Base-by-base conservation (phyloP, 2,113 vertebrate genomes). In the Pycnonotus jocosus region DNA sequence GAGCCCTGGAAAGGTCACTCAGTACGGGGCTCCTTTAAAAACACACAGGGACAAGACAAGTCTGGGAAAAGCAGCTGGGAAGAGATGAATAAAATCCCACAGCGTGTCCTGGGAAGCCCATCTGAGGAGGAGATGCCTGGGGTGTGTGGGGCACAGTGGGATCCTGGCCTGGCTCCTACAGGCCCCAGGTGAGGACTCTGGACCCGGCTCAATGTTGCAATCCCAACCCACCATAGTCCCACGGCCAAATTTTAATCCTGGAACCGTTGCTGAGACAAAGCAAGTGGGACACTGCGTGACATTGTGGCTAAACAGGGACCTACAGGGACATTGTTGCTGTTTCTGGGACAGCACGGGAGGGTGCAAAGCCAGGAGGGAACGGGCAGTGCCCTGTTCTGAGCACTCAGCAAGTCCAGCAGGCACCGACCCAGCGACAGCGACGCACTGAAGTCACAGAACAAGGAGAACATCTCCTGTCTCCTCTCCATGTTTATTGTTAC, bases 1-100 rank as follows among this genome's bases (percentile, higher is more conserved):
- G 23, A 33, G 91, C 22, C 38, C 57, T 83, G 64, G 24, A 97
- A 96, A 97, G 96, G 95, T 97, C 96, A 96, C 91, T 79, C 70
- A 8, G 53, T 47, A 37, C 0, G 21, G 74, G 71, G 40, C 23
- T 66, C 47, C 54, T 91, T 92, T 85, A 94, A 81, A 95, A 81
- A 48, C 45, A 66, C 42, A 21, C 40, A 7, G 44, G 27, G 51
- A 84, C 14, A 9, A 72, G 70, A 48, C 33, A 6, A 60, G 22
- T 1, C 54, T 14, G 15, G 56, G 81, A 65, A 90, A 62, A 79
- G 73, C 90, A 78, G 70, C 9, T 80, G 81, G 72, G 69, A 53
- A 53, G 45, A 64, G 85, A 81, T 62, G 66, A 86, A 40, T 73
- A 66, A 83, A 95, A 69, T 30, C 44, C 42, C 57, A 35, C n/a